A percentile compares a stretch with the other conserved stretches of the same genome.
Conservation (phyloP, 2,113 vertebrate species). For the Leiothrix lutea region DNA sequence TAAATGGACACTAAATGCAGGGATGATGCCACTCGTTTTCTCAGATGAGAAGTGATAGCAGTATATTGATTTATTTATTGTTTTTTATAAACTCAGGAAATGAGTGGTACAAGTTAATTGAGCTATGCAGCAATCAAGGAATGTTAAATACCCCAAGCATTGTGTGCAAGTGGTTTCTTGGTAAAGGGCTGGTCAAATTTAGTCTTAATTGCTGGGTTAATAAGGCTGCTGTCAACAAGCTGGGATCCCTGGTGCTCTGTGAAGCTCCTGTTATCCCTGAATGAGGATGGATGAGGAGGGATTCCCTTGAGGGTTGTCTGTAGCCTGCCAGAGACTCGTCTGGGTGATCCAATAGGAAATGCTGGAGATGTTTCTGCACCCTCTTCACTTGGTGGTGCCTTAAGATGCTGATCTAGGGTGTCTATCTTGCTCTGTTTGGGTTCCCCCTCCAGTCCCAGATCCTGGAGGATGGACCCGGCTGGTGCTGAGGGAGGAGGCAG, state of each 20-base stretch:
- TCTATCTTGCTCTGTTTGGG: not conserved
- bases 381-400: not conserved
- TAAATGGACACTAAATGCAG: not conserved
- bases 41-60: not conserved
- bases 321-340: not conserved
- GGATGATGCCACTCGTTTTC: not conserved
- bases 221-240: not conserved
- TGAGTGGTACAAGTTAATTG: not conserved
- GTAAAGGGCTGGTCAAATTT: not conserved
- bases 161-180: not conserved
- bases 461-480: not conserved
- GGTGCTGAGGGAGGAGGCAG: not conserved
- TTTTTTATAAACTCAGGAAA: not conserved
- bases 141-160: not conserved
- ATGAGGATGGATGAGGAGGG: not conserved
- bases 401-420: not conserved
- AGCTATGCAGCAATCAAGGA: not conserved
- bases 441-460: not conserved
- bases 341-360: not conserved
- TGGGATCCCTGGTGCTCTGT: not conserved
- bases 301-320: not conserved
- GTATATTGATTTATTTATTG: not conserved
- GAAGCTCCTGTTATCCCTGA: not conserved
- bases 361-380: not conserved
- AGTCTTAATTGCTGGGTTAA: not conserved